phyloP scores from a whole-genome alignment of 2,888 invertebrate genomes.

The Eilema sororculum region DNA sequence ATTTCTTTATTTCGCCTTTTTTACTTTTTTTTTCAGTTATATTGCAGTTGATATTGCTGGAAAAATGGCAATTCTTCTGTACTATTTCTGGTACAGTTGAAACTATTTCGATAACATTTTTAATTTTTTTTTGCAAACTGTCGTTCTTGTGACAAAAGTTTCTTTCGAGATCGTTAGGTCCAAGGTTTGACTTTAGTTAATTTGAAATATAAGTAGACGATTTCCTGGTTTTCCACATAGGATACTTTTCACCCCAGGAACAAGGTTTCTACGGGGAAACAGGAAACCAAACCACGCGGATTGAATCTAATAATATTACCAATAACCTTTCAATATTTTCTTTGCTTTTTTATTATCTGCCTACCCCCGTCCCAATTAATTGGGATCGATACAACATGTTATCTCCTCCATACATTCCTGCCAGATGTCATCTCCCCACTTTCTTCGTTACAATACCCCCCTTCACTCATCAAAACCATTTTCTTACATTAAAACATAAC shows the following conservation, averaged over 20 bases:
- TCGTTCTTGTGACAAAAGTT: background rate
- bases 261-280: no score
- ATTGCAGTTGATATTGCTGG: constrained; percentile 3
- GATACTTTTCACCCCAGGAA: no score
- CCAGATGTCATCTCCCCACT: background rate
- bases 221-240: no score
- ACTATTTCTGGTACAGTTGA: background rate
- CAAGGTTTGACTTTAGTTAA: background rate
- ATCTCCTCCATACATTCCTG: background rate
- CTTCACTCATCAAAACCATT: background rate
- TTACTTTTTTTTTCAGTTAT: constrained; percentile 29
- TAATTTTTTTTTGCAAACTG: background rate
- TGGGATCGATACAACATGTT: no score
- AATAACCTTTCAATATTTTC: no score
- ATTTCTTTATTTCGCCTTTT: constrained; percentile 58
- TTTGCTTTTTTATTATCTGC: no score
- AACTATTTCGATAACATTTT: background rate
- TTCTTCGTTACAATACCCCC: background rate
- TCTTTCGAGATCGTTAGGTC: background rate
- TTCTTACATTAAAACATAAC: background rate
- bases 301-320: no score
- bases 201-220: background rate
- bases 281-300: no score
- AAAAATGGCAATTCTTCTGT: background rate
- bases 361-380: no score